Evolutionary conservation across 92 coral and sea anemone genomes (phyloP).

Genomic region (Palythoa heliodiscus): DNA sequence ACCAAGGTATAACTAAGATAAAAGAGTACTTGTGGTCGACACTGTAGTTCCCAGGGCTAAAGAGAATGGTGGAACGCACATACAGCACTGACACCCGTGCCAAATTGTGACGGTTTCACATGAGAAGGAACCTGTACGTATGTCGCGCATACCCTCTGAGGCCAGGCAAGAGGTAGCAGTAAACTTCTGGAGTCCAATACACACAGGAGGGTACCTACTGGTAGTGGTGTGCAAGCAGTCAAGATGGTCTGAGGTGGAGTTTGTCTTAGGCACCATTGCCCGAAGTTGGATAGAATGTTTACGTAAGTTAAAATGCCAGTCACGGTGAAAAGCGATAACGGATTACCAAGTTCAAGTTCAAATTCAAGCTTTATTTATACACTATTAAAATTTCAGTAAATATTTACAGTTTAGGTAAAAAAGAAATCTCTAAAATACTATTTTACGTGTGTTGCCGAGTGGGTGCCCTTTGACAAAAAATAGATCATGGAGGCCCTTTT

Average conservation of each 20-base stretch:
- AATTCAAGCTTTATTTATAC: too few species aligned
- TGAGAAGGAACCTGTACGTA: conserved; percentile 36
- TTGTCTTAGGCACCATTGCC: conserved; percentile 41
- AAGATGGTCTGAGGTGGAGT: conserved; percentile 50
- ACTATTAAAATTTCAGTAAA: too few species aligned
- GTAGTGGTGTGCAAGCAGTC: conserved; percentile 53
- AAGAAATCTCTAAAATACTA: too few species aligned
- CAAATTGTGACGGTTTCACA: conserved; percentile 43
- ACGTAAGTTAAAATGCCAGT: conserved; percentile 32
- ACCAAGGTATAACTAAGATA: too few species aligned
- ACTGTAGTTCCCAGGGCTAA: conserved; percentile 51
- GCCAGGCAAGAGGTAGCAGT: conserved; percentile 35
- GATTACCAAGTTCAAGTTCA: too few species aligned
- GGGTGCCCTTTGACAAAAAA: too few species aligned
- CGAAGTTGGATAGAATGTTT: conserved; percentile 39
- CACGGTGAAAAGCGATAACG: neutral
- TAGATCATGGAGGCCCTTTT: too few species aligned
- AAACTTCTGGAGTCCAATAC: conserved; percentile 55
- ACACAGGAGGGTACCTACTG: conserved; percentile 54
- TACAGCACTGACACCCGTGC: conserved; percentile 57
- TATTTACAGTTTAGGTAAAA: too few species aligned
- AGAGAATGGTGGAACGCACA: conserved; percentile 44
- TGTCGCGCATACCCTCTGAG: conserved; percentile 35
- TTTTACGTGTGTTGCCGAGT: too few species aligned
- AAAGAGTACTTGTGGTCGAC: conserved; percentile 46